Evolutionary conservation across 2,797 vertebrate species (phyloP).

Genomic region (Sebastes ruberrimus): DNA sequence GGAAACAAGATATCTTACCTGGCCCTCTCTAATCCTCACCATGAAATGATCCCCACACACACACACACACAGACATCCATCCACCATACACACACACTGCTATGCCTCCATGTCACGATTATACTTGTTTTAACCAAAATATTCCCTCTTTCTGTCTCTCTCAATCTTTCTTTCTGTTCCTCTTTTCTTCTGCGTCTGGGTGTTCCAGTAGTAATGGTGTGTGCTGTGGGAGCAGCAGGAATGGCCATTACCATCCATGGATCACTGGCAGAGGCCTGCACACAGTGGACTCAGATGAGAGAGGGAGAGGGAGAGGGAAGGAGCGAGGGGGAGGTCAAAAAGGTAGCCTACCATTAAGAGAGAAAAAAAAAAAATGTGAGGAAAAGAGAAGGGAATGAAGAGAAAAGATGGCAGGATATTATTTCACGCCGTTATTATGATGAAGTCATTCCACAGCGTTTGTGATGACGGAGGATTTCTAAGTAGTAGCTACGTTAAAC

Average conservation of each 20-base stretch:
- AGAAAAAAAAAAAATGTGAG: not conserved
- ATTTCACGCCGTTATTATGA: slow-evolving; percentile 57
- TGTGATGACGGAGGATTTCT: slow-evolving; percentile 49
- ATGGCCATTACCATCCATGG: slow-evolving; percentile 84
- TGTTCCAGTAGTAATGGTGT: slow-evolving; percentile 76
- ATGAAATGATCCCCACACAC: slow-evolving; percentile 62
- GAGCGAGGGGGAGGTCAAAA: slow-evolving; percentile 49
- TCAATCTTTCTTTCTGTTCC: not conserved
- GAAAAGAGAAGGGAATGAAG: slow-evolving; percentile 4
- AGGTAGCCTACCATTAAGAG: slow-evolving; percentile 8
- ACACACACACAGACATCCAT: not conserved
- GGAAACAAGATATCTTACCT: slow-evolving; percentile 79
- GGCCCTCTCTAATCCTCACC: slow-evolving; percentile 69
- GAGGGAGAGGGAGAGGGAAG: slow-evolving; percentile 15
- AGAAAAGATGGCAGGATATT: slow-evolving; percentile 44
- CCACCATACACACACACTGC: slow-evolving; percentile 4
- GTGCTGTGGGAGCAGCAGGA: slow-evolving; percentile 83
- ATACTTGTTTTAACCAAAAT: slow-evolving; percentile 3
- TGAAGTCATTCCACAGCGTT: slow-evolving; percentile 45
- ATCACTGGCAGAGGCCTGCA: slow-evolving; percentile 82
- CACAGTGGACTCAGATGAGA: slow-evolving; percentile 59
- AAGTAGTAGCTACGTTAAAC: slow-evolving; percentile 58
- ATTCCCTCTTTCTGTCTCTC: not conserved
- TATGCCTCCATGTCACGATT: slow-evolving; percentile 10
- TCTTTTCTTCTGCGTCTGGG: slow-evolving; percentile 51